Evolutionary conservation across 2,113 vertebrate genomes (phyloP), one percentile per base, ranked within the genome.

Genomic region (Chascanopsetta lugubris): DNA sequence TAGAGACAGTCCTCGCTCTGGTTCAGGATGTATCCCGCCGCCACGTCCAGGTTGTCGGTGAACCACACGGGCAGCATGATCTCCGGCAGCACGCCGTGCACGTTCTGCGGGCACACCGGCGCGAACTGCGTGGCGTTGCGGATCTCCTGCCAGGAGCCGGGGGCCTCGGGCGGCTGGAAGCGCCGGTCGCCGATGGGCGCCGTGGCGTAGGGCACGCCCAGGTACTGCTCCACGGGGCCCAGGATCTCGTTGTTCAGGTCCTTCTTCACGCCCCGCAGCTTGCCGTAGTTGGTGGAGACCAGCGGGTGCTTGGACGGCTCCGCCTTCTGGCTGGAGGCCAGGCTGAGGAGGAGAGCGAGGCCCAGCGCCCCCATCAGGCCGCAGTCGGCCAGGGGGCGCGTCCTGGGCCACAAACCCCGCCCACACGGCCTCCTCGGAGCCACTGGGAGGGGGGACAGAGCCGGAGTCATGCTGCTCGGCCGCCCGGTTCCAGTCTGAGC

Each of bases 31-130:
- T 96, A 96, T 27, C 92, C 92, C 7, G 95, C 94, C 0, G 94
- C 95, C 29, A 94, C 92, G 36, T 97, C 95, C 90, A 96, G 80
- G 85, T 95, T 96, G 85, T 96, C 94, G 0, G 94, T 96, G 91
- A 96, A 97, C 95, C 95, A 97, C 57, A 97, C 94, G 0, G 95
- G 95, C 13, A 97, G 91, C 95, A 97, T 97, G 55, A 97, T 95
- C 78, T 94, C 94, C 0, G 95, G 95, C 53, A 97, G 91, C 74
- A 95, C 94, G 12, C 95, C 95, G 13, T 96, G 94, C 42, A 96
- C 88, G 46, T 95, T 97, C 89, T 97, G 95, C 4, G 95, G 95
- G 85, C 95, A 97, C 68, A 96, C 95, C 0, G 95, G 94, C 36
- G 94, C 94, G 6, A 97, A 96, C 80, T 93, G 93, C 2, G 94